Evolutionary conservation across 2,797 vertebrate genomes (phyloP).

Genomic region (Lacerta bilineata): DNA sequence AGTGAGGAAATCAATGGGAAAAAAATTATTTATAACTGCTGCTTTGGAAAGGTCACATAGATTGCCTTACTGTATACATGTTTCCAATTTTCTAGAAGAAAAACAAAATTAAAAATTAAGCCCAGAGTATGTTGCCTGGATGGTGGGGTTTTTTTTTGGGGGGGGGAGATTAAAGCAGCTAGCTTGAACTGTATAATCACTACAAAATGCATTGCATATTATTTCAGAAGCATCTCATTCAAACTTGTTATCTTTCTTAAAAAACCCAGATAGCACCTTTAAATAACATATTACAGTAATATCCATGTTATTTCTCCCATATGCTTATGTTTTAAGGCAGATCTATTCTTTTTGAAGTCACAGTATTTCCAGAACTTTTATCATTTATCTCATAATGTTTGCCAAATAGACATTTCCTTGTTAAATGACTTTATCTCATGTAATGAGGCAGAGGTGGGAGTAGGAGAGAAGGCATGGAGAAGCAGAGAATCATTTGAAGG

Average conservation of each 20-base stretch:
- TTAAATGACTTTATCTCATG: slow-evolving; percentile 63
- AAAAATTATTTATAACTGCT: background rate
- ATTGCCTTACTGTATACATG: background rate
- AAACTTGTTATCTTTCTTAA: slow-evolving; percentile 53
- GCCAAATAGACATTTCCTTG: slow-evolving; percentile 56
- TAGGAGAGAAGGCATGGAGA: slow-evolving; percentile 36
- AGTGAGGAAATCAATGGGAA: background rate
- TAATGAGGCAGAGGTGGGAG: slow-evolving; percentile 39
- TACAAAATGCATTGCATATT: background rate
- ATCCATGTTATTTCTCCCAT: slow-evolving; percentile 16
- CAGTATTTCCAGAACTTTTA: slow-evolving; percentile 33
- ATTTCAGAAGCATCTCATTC: slow-evolving; percentile 20
- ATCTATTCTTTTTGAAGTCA: slow-evolving; percentile 47
- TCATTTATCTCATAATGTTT: slow-evolving; percentile 69
- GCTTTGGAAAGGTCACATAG: slow-evolving; percentile 6
- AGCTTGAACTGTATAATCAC: background rate
- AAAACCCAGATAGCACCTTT: slow-evolving; percentile 14
- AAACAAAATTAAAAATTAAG: slow-evolving; percentile 18
- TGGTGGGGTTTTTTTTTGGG: too few species aligned
- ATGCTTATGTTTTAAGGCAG: slow-evolving; percentile 34
- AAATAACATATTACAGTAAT: slow-evolving; percentile 25
- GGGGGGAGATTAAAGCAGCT: background rate
- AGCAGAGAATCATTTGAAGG: slow-evolving; percentile 54
- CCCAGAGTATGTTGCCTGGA: background rate
- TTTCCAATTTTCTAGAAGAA: slow-evolving; percentile 34